Conservation (phyloP, 2,797 vertebrate species). For the Brachyalestes nurse region DNA sequence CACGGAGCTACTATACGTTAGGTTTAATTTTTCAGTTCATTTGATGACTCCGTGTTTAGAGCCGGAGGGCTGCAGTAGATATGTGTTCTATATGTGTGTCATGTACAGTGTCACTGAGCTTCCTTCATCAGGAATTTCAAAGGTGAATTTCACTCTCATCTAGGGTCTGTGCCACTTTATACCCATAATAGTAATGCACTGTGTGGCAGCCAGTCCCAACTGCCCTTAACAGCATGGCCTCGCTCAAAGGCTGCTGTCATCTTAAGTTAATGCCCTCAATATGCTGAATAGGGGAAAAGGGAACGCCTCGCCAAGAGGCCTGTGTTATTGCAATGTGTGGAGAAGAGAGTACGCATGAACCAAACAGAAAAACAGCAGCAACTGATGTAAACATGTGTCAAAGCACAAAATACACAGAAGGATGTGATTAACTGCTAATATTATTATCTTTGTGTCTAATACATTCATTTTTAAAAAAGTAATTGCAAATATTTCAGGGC, state of each 20-base stretch:
- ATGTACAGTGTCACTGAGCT: conserved; percentile 11
- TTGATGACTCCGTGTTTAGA: background rate
- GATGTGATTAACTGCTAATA: background rate
- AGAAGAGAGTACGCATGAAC: conserved; percentile 2
- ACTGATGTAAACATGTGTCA: background rate
- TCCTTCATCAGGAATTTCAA: conserved; percentile 16
- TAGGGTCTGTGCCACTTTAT: conserved; percentile 14
- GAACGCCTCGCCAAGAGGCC: background rate
- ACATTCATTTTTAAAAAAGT: too few species aligned
- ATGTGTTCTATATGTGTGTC: conserved; percentile 12
- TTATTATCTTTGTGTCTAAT: too few species aligned
- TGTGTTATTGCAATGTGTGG: conserved; percentile 3
- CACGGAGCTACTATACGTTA: background rate
- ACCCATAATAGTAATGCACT: conserved; percentile 34
- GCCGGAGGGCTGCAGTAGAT: background rate
- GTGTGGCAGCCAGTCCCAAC: conserved; percentile 25
- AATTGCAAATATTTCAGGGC: too few species aligned
- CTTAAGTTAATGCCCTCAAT: conserved; percentile 43
- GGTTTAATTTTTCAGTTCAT: background rate
- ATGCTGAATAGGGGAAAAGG: conserved; percentile 27
- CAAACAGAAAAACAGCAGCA: background rate
- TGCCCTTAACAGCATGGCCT: conserved; percentile 32
- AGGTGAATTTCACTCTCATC: conserved; percentile 3
- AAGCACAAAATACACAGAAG: background rate
- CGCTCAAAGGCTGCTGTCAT: conserved; percentile 29